These are phyloP conservation scores for Pempheris klunzingeri DNA, from an alignment of 2,797 vertebrate species.

Conservation along the genomic window DNA sequence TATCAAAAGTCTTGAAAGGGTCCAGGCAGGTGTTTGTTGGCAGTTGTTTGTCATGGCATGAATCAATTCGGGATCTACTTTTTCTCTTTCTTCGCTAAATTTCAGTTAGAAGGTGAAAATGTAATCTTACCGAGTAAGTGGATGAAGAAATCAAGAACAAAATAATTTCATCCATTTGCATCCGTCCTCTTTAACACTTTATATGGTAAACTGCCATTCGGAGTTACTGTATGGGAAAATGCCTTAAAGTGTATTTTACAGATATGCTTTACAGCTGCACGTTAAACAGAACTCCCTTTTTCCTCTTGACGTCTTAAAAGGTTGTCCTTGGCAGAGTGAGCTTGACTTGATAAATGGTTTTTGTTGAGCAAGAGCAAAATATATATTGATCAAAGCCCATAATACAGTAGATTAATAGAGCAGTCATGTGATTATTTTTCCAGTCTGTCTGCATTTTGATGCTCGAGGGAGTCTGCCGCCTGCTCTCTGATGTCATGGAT, in stretches of 20 bases:
- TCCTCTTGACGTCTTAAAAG: constrained; percentile 71
- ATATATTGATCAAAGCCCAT: constrained; percentile 81
- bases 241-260: constrained; percentile 19
- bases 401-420: constrained; percentile 79
- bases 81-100: background rate
- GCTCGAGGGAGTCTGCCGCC: constrained; percentile 72
- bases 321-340: constrained; percentile 39
- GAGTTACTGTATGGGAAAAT: background rate
- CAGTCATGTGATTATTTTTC: constrained; percentile 53
- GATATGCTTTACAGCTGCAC: constrained; percentile 46
- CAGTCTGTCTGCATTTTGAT: constrained; percentile 68
- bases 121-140: background rate
- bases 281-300: constrained; percentile 53
- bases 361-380: constrained; percentile 81
- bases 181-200: constrained; percentile 7
- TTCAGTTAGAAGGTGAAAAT: background rate
- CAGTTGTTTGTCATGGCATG: background rate
- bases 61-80: background rate
- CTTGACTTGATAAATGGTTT: constrained; percentile 83
- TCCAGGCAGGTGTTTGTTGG: background rate
- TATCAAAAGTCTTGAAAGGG: constrained; percentile 12
- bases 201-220: background rate
- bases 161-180: background rate
- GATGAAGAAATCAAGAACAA: background rate
- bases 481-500: constrained; percentile 62